phyloP scores from a whole-genome alignment of 2,113 vertebrate species.

The Rallus limicola region DNA sequence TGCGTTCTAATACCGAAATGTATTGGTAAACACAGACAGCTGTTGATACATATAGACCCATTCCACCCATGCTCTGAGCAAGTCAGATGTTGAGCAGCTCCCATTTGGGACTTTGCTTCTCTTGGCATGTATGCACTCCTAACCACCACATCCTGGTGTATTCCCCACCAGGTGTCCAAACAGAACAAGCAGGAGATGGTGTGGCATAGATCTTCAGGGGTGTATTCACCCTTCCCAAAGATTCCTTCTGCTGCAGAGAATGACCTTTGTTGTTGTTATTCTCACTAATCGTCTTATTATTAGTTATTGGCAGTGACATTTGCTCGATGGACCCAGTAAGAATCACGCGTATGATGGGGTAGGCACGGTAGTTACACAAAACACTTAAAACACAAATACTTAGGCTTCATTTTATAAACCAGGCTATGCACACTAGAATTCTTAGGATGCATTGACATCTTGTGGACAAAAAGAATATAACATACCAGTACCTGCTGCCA shows the following conservation, averaged over 20 bases:
- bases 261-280: not conserved
- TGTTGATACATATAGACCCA: not conserved
- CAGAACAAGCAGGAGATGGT: not conserved
- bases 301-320: not conserved
- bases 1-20: not conserved
- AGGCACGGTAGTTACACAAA: not conserved
- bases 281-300: not conserved
- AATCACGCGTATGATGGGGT: not conserved
- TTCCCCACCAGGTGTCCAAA: not conserved
- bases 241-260: not conserved
- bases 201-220: not conserved
- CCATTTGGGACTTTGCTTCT: not conserved
- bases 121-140: not conserved
- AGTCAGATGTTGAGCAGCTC: not conserved
- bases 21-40: not conserved
- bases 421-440: not conserved
- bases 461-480: constrained; percentile 32
- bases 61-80: not conserved
- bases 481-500: not conserved
- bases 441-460: constrained; percentile 61
- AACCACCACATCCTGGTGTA: not conserved
- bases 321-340: not conserved
- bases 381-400: not conserved
- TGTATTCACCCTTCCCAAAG: not conserved
- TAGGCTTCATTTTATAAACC: accelerated